Conservation (phyloP, 2,888 invertebrate genomes). For the Drosophila merina region DNA sequence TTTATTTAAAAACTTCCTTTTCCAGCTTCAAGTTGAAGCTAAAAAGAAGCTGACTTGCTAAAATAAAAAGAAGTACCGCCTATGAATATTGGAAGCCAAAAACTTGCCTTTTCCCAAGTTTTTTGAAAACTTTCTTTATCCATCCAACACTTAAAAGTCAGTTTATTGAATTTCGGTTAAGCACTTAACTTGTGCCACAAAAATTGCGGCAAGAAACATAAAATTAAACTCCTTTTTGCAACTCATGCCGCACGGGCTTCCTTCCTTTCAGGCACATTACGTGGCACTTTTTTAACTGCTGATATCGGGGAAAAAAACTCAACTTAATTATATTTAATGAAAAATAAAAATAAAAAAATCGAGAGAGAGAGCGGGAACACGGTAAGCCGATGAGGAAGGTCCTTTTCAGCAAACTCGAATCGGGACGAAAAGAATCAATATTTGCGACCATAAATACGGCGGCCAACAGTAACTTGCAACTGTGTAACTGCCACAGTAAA, state of each 20-base stretch:
- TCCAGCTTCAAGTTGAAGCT: too few species aligned
- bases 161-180: not conserved
- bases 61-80: too few species aligned
- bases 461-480: constrained; percentile 14
- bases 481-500: constrained; percentile 2
- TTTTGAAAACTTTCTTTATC: too few species aligned
- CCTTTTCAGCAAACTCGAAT: constrained; percentile 24
- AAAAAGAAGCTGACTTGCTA: too few species aligned
- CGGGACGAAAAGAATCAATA: constrained; percentile 42
- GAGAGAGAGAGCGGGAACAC: not conserved
- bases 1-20: too few species aligned
- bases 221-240: constrained; percentile 17
- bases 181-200: constrained; percentile 16
- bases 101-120: too few species aligned
- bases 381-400: not conserved
- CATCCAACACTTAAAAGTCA: not conserved
- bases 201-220: constrained; percentile 1
- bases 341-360: not conserved
- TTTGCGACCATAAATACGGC: constrained; percentile 47
- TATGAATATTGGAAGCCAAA: too few species aligned
- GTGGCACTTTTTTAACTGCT: constrained; percentile 39
- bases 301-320: constrained; percentile 25
- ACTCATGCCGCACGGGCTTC: constrained; percentile 31
- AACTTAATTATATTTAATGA: constrained; percentile 46
- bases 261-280: constrained; percentile 8